These are phyloP conservation scores for Myrmecobius fasciatus DNA, from an alignment of 2,113 vertebrate species.

Conservation along the genomic window DNA sequence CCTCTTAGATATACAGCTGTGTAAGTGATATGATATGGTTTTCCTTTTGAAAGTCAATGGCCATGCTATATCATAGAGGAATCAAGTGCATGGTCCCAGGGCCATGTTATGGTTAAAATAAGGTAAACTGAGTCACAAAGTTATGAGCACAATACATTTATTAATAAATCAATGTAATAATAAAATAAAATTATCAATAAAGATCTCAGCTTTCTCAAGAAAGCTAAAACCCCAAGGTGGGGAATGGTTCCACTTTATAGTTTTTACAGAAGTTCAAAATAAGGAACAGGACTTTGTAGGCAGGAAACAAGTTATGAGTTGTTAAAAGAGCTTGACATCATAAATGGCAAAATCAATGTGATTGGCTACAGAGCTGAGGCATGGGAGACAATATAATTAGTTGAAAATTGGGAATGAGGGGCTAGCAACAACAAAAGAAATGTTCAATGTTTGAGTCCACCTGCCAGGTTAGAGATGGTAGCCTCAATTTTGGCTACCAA, in stretches of 20 bases:
- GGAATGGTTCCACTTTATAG: not conserved
- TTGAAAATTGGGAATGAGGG: not conserved
- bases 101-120: not conserved
- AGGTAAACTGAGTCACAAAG: not conserved
- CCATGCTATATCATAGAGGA: not conserved
- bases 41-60: constrained; percentile 11
- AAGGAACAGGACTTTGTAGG: not conserved
- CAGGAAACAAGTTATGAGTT: not conserved
- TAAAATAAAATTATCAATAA: too few relatives aligned
- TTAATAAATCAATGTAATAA: too few relatives aligned
- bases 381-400: not conserved
- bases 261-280: not conserved
- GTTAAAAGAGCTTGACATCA: not conserved
- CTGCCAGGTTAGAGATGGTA: not conserved
- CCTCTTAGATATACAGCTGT: not conserved
- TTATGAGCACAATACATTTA: not conserved
- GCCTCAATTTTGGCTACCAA: not conserved
- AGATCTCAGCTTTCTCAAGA: not conserved
- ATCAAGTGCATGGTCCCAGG: not conserved
- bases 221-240: not conserved
- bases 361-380: not conserved
- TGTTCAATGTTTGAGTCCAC: not conserved
- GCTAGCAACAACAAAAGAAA: not conserved
- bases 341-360: not conserved
- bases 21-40: not conserved